A percentile compares a stretch with the other conserved stretches of the same genome.
Evolutionary conservation across 35 echinoderm and acorn worm genomes (phyloP).

Genomic region (Eucidaris tribuloides): DNA sequence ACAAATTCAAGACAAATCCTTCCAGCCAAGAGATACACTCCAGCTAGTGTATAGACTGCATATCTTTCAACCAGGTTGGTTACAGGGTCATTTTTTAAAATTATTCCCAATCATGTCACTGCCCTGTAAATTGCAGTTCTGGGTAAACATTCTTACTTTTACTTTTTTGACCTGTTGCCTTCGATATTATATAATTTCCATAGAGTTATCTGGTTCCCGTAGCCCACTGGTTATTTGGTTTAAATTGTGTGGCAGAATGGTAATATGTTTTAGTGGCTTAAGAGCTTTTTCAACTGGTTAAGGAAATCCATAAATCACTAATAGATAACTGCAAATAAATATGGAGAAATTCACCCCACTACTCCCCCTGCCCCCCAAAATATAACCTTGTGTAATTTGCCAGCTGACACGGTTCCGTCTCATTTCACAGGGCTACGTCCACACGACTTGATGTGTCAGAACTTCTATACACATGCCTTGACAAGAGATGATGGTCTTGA

Average conservation of each 20-base stretch:
- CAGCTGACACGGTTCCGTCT: not conserved
- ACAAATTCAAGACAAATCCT: no score
- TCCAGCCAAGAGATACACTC: no score
- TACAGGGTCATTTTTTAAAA: no score
- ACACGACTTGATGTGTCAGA: not conserved
- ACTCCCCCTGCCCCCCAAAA: not conserved
- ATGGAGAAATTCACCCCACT: not conserved
- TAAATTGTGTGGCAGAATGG: not conserved
- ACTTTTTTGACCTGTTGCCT: no score
- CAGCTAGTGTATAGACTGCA: no score
- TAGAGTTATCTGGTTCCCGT: no score
- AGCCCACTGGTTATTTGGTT: not conserved
- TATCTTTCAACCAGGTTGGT: no score
- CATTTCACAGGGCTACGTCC: not conserved
- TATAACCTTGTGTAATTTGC: not conserved
- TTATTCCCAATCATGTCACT: no score
- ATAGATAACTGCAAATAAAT: not conserved
- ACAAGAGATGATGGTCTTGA: slow-evolving; percentile 52
- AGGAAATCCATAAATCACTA: not conserved
- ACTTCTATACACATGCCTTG: slow-evolving; percentile 62
- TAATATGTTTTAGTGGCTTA: not conserved
- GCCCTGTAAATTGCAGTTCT: no score
- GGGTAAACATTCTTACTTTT: no score
- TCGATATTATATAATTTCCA: no score
- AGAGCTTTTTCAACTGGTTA: not conserved